phyloP scores from a whole-genome alignment of 1,140 invertebrate species.

The Teleopsis dalmanni region DNA sequence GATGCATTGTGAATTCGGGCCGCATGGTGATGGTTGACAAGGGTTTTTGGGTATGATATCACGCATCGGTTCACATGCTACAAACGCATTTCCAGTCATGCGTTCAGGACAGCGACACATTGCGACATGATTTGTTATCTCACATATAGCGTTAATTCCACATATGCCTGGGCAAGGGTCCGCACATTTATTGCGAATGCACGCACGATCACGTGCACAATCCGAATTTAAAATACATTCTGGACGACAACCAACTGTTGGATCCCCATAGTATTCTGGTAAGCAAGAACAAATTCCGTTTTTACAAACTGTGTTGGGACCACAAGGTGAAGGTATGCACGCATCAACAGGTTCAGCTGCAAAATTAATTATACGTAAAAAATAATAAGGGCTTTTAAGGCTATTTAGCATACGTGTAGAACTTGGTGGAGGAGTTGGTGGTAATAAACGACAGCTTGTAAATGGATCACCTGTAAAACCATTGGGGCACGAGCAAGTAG shows the following conservation, averaged over 20 bases:
- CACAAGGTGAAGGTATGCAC: constrained; percentile 63
- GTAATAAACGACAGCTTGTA: constrained; percentile 48
- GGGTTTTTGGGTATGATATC: constrained; percentile 47
- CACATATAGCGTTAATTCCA: constrained; percentile 67
- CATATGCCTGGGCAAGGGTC: constrained; percentile 72
- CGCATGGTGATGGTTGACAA: constrained; percentile 68
- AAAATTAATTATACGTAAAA: constrained; percentile 45
- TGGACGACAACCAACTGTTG: constrained; percentile 65
- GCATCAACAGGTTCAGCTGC: constrained; percentile 45
- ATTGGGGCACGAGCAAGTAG: constrained; percentile 58
- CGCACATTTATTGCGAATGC: constrained; percentile 72
- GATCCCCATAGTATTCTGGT: constrained; percentile 66
- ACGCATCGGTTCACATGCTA: constrained; percentile 32
- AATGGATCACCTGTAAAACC: constrained; percentile 67
- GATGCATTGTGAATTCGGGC: constrained; percentile 67
- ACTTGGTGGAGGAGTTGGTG: constrained; percentile 34
- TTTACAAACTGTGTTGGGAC: constrained; percentile 66
- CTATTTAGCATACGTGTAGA: constrained; percentile 15
- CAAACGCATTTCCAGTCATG: constrained; percentile 65
- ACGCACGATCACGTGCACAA: constrained; percentile 63
- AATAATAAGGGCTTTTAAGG: background rate
- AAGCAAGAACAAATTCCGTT: constrained; percentile 69
- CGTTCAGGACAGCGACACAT: constrained; percentile 68
- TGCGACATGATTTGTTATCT: constrained; percentile 67
- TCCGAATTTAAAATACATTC: constrained; percentile 70